Evolutionary conservation across 2,797 vertebrate genomes (phyloP).

Genomic region (Syngnathus acus): DNA sequence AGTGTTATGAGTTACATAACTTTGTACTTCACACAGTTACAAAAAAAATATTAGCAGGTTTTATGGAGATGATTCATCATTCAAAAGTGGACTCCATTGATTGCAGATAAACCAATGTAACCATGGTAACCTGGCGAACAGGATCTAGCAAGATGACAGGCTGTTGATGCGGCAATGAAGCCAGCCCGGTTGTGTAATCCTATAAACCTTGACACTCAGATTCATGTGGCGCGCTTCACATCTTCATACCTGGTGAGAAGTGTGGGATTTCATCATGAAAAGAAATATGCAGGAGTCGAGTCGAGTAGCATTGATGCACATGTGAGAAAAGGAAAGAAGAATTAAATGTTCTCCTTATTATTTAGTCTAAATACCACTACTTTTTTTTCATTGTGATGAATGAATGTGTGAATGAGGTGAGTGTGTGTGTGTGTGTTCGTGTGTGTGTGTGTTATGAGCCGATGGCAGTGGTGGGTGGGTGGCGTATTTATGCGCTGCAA

Average conservation of each 20-base stretch:
- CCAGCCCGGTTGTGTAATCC: slow-evolving; percentile 38
- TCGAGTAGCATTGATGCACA: slow-evolving; percentile 2
- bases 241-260: slow-evolving; percentile 23
- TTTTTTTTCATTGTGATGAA: background rate
- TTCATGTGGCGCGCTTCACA: slow-evolving; percentile 20
- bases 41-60: background rate
- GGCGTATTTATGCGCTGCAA: slow-evolving; percentile 27
- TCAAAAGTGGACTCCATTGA: slow-evolving; percentile 22
- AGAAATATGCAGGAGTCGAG: background rate
- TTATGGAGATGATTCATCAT: slow-evolving; percentile 8
- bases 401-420: background rate
- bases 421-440: background rate
- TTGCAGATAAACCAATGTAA: slow-evolving; percentile 39
- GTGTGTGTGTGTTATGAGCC: slow-evolving; percentile 1
- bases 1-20: background rate
- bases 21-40: background rate
- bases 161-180: slow-evolving; percentile 22
- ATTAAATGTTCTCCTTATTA: background rate
- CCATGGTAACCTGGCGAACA: slow-evolving; percentile 46
- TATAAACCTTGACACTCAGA: slow-evolving; percentile 36
- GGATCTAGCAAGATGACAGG: slow-evolving; percentile 28
- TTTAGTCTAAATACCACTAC: background rate
- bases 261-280: slow-evolving; percentile 3
- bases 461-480: slow-evolving; percentile 33
- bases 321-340: background rate